Evolutionary conservation across 2,797 vertebrate genomes (phyloP).

Genomic region (Girardinus metallicus): DNA sequence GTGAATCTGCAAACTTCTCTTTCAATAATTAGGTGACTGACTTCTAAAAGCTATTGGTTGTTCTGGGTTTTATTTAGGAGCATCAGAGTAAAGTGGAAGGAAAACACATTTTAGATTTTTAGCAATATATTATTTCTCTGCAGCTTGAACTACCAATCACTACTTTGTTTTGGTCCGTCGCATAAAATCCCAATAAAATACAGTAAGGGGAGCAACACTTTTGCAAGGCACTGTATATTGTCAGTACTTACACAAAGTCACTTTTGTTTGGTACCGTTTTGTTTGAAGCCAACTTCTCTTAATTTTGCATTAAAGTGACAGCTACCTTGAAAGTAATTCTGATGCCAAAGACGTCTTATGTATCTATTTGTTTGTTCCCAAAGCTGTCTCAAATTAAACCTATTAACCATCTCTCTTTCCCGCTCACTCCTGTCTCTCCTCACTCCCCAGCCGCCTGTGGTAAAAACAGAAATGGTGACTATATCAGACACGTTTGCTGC

Average conservation of each 20-base stretch:
- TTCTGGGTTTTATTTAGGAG: neutral
- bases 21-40: neutral
- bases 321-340: constrained; percentile 7
- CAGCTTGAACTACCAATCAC: neutral
- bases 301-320: neutral
- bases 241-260: neutral
- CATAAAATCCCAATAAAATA: neutral
- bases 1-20: neutral
- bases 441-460: constrained; percentile 91
- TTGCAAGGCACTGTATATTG: neutral
- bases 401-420: constrained; percentile 54
- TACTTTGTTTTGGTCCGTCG: neutral
- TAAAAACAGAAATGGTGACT: constrained; percentile 99
- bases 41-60: neutral
- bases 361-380: constrained; percentile 25
- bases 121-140: neutral
- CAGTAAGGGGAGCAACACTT: neutral
- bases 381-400: constrained; percentile 45
- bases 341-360: constrained; percentile 3
- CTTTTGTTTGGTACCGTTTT: constrained; percentile 16
- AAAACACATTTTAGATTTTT: neutral
- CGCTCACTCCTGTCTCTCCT: constrained; percentile 55
- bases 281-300: neutral
- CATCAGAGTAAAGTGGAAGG: too few relatives aligned
- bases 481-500: constrained; percentile 95